These are phyloP conservation scores for Melanaphis sacchari DNA, from an alignment of 1,140 invertebrate species.

Conservation along the genomic window DNA sequence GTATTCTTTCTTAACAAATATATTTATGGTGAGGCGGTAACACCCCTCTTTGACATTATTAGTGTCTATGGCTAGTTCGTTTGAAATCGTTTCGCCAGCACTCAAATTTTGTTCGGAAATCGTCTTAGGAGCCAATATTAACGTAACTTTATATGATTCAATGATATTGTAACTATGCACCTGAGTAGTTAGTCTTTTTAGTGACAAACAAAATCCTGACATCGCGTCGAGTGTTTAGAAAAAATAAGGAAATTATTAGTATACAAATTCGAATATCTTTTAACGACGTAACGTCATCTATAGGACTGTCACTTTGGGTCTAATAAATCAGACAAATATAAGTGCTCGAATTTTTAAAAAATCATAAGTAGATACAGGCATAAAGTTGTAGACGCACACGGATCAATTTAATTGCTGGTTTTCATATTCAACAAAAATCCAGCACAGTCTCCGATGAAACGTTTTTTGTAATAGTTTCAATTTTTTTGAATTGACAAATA, in stretches of 20 bases:
- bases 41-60: background rate
- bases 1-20: background rate
- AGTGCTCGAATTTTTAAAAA: background rate
- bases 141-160: background rate
- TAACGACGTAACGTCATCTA: background rate
- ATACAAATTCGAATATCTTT: background rate
- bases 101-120: background rate
- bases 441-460: background rate
- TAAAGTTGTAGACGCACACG: background rate
- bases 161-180: background rate
- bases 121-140: background rate
- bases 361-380: background rate
- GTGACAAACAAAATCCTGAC: background rate
- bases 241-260: background rate
- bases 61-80: background rate
- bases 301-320: background rate
- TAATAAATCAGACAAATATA: background rate
- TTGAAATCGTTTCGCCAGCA: background rate
- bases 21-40: background rate
- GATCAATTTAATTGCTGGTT: background rate
- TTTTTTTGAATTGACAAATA: background rate
- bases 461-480: background rate
- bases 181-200: background rate
- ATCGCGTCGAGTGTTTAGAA: background rate
- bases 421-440: background rate